Evolutionary conservation across 2,888 invertebrate species (phyloP).

Genomic region (Drosophila fungiperda): DNA sequence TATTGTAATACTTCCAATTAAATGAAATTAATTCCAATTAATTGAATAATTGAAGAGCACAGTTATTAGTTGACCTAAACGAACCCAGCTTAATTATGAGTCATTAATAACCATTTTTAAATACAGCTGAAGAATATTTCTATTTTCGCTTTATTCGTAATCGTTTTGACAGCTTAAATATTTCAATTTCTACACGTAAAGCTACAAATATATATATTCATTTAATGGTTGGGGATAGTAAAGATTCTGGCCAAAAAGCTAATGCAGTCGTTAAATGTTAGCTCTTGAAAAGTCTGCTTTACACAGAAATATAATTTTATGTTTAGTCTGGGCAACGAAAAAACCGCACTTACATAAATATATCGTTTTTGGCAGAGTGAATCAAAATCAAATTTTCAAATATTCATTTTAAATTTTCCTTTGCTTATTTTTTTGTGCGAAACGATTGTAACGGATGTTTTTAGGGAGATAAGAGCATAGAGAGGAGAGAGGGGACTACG

Average conservation of each 20-base stretch:
- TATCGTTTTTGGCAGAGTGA: conserved; percentile 25
- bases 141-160: neutral
- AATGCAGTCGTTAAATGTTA: conserved; percentile 5
- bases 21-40: neutral
- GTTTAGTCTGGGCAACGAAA: conserved; percentile 4
- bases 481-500: neutral
- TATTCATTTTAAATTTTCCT: conserved; percentile 18
- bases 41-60: conserved; percentile 2
- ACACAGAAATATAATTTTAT: neutral
- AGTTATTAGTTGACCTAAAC: conserved; percentile 1
- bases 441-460: conserved; percentile 23
- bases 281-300: conserved; percentile 3
- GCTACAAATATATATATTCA: neutral
- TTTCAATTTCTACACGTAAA: neutral
- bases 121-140: neutral
- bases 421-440: conserved; percentile 11
- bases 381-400: conserved; percentile 16
- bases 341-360: neutral
- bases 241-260: neutral
- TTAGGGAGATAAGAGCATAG: neutral
- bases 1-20: neutral
- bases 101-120: conserved; percentile 8
- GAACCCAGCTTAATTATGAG: neutral
- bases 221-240: neutral
- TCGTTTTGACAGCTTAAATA: neutral